Evolutionary conservation across 2,113 vertebrate species (phyloP).

Genomic region (Phrynosoma platyrhinos): DNA sequence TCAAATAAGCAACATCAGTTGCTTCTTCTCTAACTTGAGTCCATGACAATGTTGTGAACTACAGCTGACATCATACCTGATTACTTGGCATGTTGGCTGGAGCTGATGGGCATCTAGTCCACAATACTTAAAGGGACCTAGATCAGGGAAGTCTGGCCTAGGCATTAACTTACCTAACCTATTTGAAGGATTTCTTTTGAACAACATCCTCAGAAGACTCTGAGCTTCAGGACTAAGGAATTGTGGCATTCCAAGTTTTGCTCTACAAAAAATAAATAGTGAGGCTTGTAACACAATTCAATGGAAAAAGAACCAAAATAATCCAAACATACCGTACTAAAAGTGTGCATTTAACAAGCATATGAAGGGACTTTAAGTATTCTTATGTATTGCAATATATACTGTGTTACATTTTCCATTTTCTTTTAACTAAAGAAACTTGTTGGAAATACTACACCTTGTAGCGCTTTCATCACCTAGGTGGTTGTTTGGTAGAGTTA

Average conservation of each 20-base stretch:
- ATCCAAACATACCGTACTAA: neutral
- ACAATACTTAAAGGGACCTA: neutral
- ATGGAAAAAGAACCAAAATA: neutral
- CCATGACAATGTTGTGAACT: neutral
- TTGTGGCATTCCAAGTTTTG: constrained; percentile 98
- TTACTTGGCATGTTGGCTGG: neutral
- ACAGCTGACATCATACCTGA: neutral
- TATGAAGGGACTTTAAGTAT: neutral
- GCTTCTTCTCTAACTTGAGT: neutral
- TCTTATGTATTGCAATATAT: neutral
- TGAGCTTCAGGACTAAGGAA: constrained; percentile 97
- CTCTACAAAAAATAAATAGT: constrained; percentile 77
- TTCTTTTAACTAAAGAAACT: neutral
- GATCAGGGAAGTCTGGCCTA: neutral
- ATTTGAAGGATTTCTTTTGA: constrained; percentile 96
- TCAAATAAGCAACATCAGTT: neutral
- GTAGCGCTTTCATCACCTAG: neutral
- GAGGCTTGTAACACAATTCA: neutral
- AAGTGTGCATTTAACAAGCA: neutral
- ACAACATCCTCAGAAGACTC: constrained; percentile 95
- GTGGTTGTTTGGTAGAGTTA: neutral
- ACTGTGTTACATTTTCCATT: neutral
- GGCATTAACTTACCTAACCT: constrained; percentile 86
- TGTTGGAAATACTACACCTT: neutral
- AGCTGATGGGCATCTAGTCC: neutral